phyloP scores from a whole-genome alignment of 2,113 vertebrate genomes.

The Speoplatyrhinus poulsoni region DNA sequence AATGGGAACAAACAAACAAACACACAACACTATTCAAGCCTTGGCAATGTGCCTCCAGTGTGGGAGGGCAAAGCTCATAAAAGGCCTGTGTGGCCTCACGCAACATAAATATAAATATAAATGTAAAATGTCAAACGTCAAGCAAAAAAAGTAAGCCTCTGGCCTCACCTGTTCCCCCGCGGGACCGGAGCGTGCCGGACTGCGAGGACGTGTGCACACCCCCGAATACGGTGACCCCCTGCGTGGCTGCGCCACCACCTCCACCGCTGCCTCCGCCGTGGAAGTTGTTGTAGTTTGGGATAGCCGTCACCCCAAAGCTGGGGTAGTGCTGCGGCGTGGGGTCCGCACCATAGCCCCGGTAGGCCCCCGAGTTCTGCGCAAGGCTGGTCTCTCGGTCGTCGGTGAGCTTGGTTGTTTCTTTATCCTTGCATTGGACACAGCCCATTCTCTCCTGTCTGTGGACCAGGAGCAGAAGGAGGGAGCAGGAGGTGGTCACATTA shows the following conservation, averaged over 20 bases:
- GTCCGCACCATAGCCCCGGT: conserved; percentile 93
- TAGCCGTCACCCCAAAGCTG: conserved; percentile 93
- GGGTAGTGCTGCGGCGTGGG: conserved; percentile 99
- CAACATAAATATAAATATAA: no score
- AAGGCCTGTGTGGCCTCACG: no score
- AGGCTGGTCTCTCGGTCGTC: conserved; percentile 94
- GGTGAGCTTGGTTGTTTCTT: conserved; percentile 99
- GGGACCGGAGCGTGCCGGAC: conserved; percentile 91
- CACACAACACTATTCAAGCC: no score
- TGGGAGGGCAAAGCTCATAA: no score
- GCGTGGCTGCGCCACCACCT: conserved; percentile 73
- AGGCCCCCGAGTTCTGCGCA: conserved; percentile 89
- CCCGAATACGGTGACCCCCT: conserved; percentile 94
- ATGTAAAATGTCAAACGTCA: no score
- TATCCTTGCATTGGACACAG: conserved; percentile 99
- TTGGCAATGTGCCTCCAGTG: no score
- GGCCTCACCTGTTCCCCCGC: conserved; percentile 88
- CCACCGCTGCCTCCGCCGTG: conserved; percentile 61
- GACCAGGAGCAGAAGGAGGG: conserved; percentile 32
- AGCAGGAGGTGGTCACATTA: background rate
- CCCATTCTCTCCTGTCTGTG: conserved; percentile 98
- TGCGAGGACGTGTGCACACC: conserved; percentile 96
- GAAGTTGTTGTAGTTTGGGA: conserved; percentile 99
- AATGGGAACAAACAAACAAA: no score
- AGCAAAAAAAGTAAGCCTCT: no score